Evolutionary conservation across 2,113 vertebrate genomes (phyloP).

Genomic region (Oxyura jamaicensis): DNA sequence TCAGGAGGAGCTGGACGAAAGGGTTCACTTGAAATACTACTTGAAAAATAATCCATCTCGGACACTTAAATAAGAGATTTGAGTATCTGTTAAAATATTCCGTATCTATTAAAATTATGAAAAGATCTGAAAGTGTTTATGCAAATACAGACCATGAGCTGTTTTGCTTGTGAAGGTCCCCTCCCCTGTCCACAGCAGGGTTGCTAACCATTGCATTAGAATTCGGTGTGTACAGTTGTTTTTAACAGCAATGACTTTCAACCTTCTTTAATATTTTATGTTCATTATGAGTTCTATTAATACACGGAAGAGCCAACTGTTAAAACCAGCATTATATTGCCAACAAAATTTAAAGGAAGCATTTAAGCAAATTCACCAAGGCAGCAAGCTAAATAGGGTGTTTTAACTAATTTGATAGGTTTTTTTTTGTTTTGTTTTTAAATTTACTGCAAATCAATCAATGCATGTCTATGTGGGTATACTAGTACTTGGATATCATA

Average conservation of each 20-base stretch:
- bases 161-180: not conserved
- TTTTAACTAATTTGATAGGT: not conserved
- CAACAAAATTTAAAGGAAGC: conserved; percentile 53
- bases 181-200: not conserved
- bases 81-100: not conserved
- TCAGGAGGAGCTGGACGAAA: not conserved
- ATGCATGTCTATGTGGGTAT: not conserved
- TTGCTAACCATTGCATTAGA: not conserved
- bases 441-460: not conserved
- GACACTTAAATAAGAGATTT: not conserved
- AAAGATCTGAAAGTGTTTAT: not conserved
- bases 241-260: conserved; percentile 17
- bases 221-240: not conserved
- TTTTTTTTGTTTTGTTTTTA: not conserved
- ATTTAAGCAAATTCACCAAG: conserved; percentile 42
- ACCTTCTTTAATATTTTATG: conserved; percentile 54
- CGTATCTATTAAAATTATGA: not conserved
- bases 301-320: conserved; percentile 11
- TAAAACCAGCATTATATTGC: conserved; percentile 10
- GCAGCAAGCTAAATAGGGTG: not conserved
- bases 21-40: not conserved
- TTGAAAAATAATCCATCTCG: not conserved
- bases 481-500: not conserved
- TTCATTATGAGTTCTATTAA: conserved; percentile 56
- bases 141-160: not conserved